Base-by-base conservation (phyloP, 2,797 vertebrate genomes). In the Dryobates pubescens region DNA sequence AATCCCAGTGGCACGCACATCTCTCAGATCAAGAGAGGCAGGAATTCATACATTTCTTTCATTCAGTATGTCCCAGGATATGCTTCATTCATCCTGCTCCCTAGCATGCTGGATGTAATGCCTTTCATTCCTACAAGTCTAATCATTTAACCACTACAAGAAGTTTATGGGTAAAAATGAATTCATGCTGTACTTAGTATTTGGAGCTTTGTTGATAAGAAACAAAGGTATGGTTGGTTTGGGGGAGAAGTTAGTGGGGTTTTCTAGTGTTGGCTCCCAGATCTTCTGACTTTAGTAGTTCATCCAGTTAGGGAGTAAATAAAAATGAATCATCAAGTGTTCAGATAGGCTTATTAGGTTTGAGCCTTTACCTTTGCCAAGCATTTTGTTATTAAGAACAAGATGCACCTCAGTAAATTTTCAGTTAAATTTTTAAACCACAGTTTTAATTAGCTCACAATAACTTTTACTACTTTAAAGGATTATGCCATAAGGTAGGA, bases 171-270 rank as follows among this genome's bases (percentile, higher is more conserved):
- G 22, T 43, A 20, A 67, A 75, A 67, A 43, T 29, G 1, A 53
- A 61, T 59, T 51, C 3, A 24, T 56, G 8, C 8, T 82, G 13
- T 57, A 47, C 14, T 34, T 78, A 22, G 4, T 17, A 41, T 45
- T 57, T 74, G 34, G 29, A 38, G 8, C 11, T 53, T 22, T 47
- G 36, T 38, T 74, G 34, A 47, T 29, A 16, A 65, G 7, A 16
- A 87, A 24, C 7, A 86, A 54, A 73, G 9, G 53, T 45, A 29
- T 9, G 11, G 7, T 36, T 51, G 34, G 6, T 19, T 69, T 54
- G 54, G 10, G 45, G 11, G 23, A 47, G 18, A 0, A 0, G 0
- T 32, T 82, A 67, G 6, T 3, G 10, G 15, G 0, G 4, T 67
- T 58, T 64, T 72, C 4, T 10, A 63, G 24, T 61, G 5, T 6